Conservation (phyloP, 2,113 vertebrate genomes). For the Tapirus terrestris region DNA sequence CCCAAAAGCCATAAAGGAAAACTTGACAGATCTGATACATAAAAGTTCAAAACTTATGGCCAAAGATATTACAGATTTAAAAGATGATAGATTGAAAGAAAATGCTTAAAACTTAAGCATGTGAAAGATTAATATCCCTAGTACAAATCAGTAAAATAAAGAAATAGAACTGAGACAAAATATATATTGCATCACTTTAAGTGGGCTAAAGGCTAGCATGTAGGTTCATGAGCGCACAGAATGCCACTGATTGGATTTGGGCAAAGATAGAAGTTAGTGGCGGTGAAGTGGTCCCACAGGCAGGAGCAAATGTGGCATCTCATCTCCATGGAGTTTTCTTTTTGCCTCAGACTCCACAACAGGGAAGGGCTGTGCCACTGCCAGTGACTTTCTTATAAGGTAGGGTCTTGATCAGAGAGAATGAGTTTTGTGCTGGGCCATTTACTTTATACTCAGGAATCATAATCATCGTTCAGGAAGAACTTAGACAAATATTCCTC, state of each 20-base stretch:
- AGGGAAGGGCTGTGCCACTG: background rate
- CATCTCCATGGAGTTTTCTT: background rate
- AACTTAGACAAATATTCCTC: background rate
- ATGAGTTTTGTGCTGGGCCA: background rate
- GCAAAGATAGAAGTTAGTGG: background rate
- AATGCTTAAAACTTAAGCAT: background rate
- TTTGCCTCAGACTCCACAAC: background rate
- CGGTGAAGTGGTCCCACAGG: background rate
- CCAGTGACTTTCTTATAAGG: background rate
- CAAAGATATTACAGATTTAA: background rate
- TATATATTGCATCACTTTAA: background rate
- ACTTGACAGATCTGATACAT: background rate
- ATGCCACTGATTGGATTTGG: background rate
- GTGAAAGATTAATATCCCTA: background rate
- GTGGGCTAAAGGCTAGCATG: background rate
- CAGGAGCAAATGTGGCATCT: background rate
- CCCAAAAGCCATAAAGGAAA: background rate
- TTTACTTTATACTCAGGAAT: background rate
- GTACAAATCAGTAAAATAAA: background rate
- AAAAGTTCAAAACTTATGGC: background rate
- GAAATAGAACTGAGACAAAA: background rate
- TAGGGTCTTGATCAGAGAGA: background rate
- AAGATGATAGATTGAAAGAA: constrained; percentile 25
- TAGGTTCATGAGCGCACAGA: background rate
- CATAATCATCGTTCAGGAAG: constrained; percentile 2